These are phyloP conservation scores for Ichneumoninae sp. DNA, from an alignment of 2,888 invertebrate genomes.

Conservation along the genomic window DNA sequence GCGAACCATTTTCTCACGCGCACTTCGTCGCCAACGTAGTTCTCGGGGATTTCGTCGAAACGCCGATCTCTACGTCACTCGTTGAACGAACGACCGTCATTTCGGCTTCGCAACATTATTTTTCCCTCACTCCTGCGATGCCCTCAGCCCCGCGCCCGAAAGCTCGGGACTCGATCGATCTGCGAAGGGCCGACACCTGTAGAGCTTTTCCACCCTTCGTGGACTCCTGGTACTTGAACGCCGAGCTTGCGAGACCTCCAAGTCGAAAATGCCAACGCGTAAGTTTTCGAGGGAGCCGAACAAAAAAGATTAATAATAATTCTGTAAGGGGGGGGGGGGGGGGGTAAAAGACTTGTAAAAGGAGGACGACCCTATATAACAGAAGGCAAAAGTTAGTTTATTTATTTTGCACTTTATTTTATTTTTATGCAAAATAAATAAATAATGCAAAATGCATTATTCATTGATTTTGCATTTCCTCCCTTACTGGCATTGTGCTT, in stretches of 20 bases:
- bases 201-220: conserved; percentile 58
- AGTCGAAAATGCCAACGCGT: conserved; percentile 58
- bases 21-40: conserved; percentile 36
- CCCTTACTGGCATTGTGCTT: too few species aligned
- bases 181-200: conserved; percentile 44
- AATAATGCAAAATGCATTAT: too few species aligned
- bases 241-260: conserved; percentile 63
- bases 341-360: too few species aligned
- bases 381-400: too few species aligned
- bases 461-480: too few species aligned
- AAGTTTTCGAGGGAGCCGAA: too few species aligned
- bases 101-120: background rate
- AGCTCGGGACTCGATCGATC: conserved; percentile 50
- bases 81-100: background rate
- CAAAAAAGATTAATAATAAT: too few species aligned
- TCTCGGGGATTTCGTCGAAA: conserved; percentile 49
- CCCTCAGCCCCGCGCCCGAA: conserved; percentile 2
- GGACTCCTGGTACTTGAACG: conserved; percentile 72
- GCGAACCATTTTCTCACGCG: conserved; percentile 72
- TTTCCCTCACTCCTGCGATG: conserved; percentile 4
- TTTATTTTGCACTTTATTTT: too few species aligned
- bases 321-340: too few species aligned
- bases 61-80: conserved; percentile 49
- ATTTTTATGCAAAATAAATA: too few species aligned
- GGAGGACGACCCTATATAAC: too few species aligned